phyloP scores from a whole-genome alignment of 1,140 invertebrate species.

The Aphaenogaster floridana region DNA sequence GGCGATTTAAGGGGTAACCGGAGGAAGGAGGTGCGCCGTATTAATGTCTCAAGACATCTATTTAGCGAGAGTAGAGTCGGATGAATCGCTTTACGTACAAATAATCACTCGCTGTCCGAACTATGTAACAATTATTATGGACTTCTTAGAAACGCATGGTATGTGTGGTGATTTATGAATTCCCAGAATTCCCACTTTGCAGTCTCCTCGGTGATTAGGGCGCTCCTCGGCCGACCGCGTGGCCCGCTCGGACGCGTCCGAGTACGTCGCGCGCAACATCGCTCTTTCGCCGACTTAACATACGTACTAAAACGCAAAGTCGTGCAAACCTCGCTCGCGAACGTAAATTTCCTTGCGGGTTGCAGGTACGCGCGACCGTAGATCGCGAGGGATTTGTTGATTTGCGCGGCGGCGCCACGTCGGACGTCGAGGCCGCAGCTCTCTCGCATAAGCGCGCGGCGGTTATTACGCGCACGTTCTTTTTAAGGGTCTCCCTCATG shows the following conservation, averaged over 20 bases:
- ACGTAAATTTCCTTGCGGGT: slow-evolving; percentile 54
- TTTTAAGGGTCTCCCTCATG: slow-evolving; percentile 48
- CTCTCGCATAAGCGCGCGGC: slow-evolving; percentile 33
- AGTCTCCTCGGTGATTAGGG: not conserved
- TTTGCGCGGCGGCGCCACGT: not conserved
- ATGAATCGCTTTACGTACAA: not conserved
- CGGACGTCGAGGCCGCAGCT: slow-evolving; percentile 46
- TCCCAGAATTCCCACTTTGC: not conserved
- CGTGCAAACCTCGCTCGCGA: slow-evolving; percentile 22
- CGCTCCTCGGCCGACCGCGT: not conserved
- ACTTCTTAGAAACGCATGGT: not conserved
- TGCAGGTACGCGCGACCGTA: slow-evolving; percentile 8
- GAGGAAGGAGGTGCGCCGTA: not conserved
- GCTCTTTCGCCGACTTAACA: not conserved
- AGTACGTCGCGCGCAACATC: not conserved
- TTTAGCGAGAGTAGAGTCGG: not conserved
- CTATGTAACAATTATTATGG: slow-evolving; percentile 15
- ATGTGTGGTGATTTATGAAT: not conserved
- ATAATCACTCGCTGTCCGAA: not conserved
- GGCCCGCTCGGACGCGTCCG: not conserved
- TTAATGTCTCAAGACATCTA: slow-evolving; percentile 20
- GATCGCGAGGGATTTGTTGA: slow-evolving; percentile 2
- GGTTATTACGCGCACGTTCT: slow-evolving; percentile 67
- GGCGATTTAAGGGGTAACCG: slow-evolving; percentile 22
- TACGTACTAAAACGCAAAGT: slow-evolving; percentile 20